Percentiles rank a stretch among this genome's conserved stretches.
These are phyloP conservation scores for Apis laboriosa DNA, from an alignment of 1,140 invertebrate species.

Conservation along the genomic window DNA sequence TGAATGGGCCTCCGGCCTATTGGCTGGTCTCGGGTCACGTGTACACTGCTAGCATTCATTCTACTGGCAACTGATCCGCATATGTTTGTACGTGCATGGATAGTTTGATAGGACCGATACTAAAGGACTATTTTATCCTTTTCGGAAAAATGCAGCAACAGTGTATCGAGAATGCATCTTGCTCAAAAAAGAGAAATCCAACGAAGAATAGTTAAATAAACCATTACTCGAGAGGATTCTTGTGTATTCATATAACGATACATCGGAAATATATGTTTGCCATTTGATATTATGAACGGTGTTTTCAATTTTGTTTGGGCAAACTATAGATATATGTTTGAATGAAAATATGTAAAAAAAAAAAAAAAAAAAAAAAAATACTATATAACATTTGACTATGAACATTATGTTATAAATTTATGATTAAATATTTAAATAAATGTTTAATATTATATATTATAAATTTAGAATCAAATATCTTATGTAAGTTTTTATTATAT, in stretches of 20 bases:
- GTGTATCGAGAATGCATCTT: background rate
- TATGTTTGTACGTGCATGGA: constrained; percentile 46
- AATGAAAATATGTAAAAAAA: too few relatives aligned
- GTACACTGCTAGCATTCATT: constrained; percentile 63
- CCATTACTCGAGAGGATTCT: background rate
- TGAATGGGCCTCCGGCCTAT: constrained; percentile 66
- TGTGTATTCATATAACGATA: background rate
- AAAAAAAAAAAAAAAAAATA: too few relatives aligned
- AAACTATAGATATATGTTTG: too few relatives aligned
- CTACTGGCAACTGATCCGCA: constrained; percentile 59
- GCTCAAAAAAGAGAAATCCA: background rate
- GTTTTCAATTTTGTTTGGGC: too few relatives aligned
- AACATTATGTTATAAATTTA: too few relatives aligned
- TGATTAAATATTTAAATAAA: too few relatives aligned
- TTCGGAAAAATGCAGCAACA: background rate
- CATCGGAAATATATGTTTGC: background rate
- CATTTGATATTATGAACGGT: background rate
- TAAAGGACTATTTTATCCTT: background rate
- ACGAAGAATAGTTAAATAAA: background rate
- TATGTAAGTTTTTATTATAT: too few relatives aligned
- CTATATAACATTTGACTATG: too few relatives aligned
- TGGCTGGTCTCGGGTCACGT: constrained; percentile 64
- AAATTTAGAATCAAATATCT: too few relatives aligned
- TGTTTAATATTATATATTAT: too few relatives aligned
- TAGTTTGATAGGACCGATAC: constrained; percentile 14